phyloP scores from a whole-genome alignment of 2,888 invertebrate genomes.

The Acanthosepion lycidas region DNA sequence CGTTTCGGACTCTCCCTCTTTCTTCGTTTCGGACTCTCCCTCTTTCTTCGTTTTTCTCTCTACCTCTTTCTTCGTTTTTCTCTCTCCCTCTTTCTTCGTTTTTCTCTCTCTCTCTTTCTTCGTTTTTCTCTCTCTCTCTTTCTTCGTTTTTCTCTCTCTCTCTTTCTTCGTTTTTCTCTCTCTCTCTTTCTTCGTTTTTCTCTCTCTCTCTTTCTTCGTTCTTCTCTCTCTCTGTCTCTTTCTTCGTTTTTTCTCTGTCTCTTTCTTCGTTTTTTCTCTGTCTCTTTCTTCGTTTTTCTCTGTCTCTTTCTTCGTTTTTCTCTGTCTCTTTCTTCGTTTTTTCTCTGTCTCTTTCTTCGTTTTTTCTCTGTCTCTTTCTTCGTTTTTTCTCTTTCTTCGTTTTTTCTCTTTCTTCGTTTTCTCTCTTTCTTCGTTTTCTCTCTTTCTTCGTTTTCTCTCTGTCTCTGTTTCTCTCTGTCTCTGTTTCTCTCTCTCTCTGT shows the following conservation, averaged over 20 bases:
- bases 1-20: too few relatives aligned
- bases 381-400: background rate
- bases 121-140: too few relatives aligned
- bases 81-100: too few relatives aligned
- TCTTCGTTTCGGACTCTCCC: background rate
- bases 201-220: too few relatives aligned
- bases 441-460: background rate
- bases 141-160: too few relatives aligned
- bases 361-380: background rate
- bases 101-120: too few relatives aligned
- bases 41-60: background rate
- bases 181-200: too few relatives aligned
- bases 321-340: background rate
- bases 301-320: background rate
- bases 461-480: background rate
- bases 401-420: background rate
- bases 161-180: too few relatives aligned
- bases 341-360: background rate
- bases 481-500: background rate
- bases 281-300: background rate
- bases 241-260: too few relatives aligned
- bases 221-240: too few relatives aligned
- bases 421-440: background rate
- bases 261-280: background rate
- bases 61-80: too few relatives aligned